Percentiles rank a stretch among this genome's conserved stretches.
phyloP scores from a whole-genome alignment of 2,888 invertebrate species.

The Apodemia zela region DNA sequence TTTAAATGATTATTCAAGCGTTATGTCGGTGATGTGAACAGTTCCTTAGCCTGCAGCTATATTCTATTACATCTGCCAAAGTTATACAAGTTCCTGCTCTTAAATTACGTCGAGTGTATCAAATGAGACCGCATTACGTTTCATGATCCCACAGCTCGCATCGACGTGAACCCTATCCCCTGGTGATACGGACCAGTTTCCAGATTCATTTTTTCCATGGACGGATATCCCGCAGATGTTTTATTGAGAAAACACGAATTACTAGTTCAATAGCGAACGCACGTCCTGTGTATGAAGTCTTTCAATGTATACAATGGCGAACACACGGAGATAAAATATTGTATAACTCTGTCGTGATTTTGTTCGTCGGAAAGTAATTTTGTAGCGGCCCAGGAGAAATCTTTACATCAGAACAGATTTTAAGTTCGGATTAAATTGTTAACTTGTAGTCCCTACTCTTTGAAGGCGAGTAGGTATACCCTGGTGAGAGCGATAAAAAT shows the following conservation, averaged over 20 bases:
- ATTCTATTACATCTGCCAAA: slow-evolving; percentile 29
- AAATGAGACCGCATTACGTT: slow-evolving; percentile 39
- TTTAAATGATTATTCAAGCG: too few species aligned
- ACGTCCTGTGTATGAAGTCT: slow-evolving; percentile 24
- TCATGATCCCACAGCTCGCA: slow-evolving; percentile 22
- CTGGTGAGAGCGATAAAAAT: too few species aligned
- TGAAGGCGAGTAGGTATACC: too few species aligned
- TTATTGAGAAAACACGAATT: slow-evolving; percentile 57
- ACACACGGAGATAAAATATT: slow-evolving; percentile 6
- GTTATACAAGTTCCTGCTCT: slow-evolving; percentile 34
- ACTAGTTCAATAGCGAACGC: slow-evolving; percentile 44
- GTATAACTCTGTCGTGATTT: neutral
- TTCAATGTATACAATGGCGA: slow-evolving; percentile 17
- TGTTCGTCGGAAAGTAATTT: neutral
- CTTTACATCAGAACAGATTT: neutral
- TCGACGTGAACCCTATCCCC: neutral
- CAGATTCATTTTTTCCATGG: slow-evolving; percentile 23
- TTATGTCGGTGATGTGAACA: slow-evolving; percentile 7
- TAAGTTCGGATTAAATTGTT: too few species aligned
- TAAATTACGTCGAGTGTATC: slow-evolving; percentile 41
- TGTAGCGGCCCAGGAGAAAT: neutral
- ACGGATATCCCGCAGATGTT: slow-evolving; percentile 49
- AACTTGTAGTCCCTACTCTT: too few species aligned
- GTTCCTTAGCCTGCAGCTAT: slow-evolving; percentile 14
- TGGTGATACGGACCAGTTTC: neutral